These are phyloP conservation scores for Psammodynastes pulverulentus DNA, from an alignment of 2,113 vertebrate genomes.

Conservation along the genomic window DNA sequence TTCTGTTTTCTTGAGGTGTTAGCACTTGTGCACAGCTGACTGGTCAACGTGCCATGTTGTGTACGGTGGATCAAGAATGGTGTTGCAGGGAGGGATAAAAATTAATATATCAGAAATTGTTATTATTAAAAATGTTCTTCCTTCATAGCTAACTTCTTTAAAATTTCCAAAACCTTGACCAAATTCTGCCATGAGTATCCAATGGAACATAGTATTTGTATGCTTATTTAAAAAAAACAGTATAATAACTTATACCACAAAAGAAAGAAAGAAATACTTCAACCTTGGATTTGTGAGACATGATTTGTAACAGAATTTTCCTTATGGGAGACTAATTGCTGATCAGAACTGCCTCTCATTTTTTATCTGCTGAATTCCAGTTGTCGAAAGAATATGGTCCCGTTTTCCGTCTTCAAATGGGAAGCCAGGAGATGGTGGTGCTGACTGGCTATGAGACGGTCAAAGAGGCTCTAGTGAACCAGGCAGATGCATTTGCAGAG, in stretches of 20 bases:
- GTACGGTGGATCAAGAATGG: neutral
- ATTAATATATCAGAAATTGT: neutral
- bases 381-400: slow-evolving; percentile 36
- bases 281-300: neutral
- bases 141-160: neutral
- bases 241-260: neutral
- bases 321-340: neutral
- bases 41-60: neutral
- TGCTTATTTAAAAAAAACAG: neutral
- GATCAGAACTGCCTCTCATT: neutral
- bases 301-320: neutral
- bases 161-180: neutral
- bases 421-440: slow-evolving; percentile 54
- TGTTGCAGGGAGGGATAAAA: neutral
- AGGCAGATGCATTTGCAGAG: slow-evolving; percentile 64
- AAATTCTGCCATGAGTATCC: neutral
- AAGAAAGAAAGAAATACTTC: neutral
- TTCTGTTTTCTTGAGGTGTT: neutral
- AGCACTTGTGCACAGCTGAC: neutral
- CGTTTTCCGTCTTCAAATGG: slow-evolving; percentile 47
- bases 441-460: slow-evolving; percentile 67
- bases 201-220: neutral
- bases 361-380: neutral
- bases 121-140: neutral
- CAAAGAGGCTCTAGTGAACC: slow-evolving; percentile 66